Base-by-base conservation (phyloP, 2,888 invertebrate species). In the Leptura quadrifasciata region DNA sequence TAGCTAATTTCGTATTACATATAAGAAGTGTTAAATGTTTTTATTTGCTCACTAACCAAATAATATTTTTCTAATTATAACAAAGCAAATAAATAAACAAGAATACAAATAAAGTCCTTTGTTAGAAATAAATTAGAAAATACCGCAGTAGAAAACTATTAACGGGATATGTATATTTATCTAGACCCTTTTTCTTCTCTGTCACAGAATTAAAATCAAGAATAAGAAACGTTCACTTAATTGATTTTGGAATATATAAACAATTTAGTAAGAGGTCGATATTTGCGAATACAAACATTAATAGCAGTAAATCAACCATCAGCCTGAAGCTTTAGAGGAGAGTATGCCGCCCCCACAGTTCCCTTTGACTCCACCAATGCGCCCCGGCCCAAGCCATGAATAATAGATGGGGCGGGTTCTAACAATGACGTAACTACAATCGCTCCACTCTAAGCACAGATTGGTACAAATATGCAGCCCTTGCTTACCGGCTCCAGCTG, bases 371-470 rank as follows among this genome's bases (percentile, higher is more conserved):
- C 75, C 79, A 69, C 79, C 77, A 63, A 47, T 73, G 74, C 76
- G 76, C 83, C 81, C 82, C 76, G 73, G 78, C 81, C 83, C 81
- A 78, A 75, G 82, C 83, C 87, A 88, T 88, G 88, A 87, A 88
- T 88, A 88, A 88, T 88, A 87, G 86, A 88, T 88, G 86, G 88
- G 88, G 88, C 87, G 88, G 87, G 87, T 86, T 87, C 86, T 86
- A 88, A 89, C 89, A 89, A 89, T 89, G 89, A 89, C 89, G 89
- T 87, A 88, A 88, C 88, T 88, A 88, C 88, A 88, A 88, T 88
- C 88, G 88, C 86, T 82, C 85, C 84, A 83, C 86, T 86, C 86
- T 86, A 86, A 85, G 87, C 87, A 87, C 87, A 87, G 87, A 87
- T 87, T 87, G 88, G 87, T 86, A 86, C 85, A 85, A 85, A 85